Conservation (phyloP, 2,113 vertebrate species). For the Chitala chitala region DNA sequence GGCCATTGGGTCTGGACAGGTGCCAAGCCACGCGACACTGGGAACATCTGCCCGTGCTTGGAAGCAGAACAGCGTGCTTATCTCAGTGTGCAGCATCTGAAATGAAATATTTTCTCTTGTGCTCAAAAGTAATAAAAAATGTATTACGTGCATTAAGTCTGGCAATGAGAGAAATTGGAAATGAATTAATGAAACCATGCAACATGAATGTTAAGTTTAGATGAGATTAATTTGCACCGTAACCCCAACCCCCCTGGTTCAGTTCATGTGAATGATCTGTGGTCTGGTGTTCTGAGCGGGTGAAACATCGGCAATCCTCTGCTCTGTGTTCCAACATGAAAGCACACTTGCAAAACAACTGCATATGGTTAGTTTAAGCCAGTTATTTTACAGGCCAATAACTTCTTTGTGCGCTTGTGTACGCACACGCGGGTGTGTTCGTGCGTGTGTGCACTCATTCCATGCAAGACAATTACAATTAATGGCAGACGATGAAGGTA, state of each 20-base stretch:
- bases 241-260: neutral
- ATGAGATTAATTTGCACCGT: neutral
- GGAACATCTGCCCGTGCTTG: neutral
- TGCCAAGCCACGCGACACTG: too few relatives aligned
- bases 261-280: neutral
- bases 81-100: neutral
- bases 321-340: too few relatives aligned
- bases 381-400: too few relatives aligned
- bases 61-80: neutral
- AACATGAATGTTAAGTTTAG: neutral
- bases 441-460: too few relatives aligned
- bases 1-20: neutral
- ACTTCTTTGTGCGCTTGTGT: too few relatives aligned
- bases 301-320: too few relatives aligned
- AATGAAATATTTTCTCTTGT: neutral
- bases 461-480: too few relatives aligned
- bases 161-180: too few relatives aligned
- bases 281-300: slow-evolving; percentile 4
- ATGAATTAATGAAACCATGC: neutral
- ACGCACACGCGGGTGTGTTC: too few relatives aligned
- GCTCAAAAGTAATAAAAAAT: neutral
- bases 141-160: neutral
- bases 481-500: too few relatives aligned
- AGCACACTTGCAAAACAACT: too few relatives aligned
- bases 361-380: too few relatives aligned